Base-by-base conservation (phyloP, 2,113 vertebrate genomes). In the Pterocles orientalis region DNA sequence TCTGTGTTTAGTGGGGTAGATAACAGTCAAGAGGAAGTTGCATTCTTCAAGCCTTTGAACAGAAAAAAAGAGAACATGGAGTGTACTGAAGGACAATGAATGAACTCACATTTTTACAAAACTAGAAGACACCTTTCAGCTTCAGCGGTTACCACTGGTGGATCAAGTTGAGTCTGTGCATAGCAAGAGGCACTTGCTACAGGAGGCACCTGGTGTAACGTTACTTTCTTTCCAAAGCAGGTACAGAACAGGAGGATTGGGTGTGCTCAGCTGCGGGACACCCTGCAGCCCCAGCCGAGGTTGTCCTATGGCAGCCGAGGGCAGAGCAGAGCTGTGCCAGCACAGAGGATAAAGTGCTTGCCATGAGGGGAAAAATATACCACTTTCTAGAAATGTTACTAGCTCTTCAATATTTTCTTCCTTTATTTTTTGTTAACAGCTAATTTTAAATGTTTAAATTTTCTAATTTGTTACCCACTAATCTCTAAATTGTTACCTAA, bases 121-220 rank as follows among this genome's bases (percentile, higher is more conserved):
- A 34, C 25, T 53, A 12, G 66, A 83, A 72, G 65, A 9, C 43
- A n/a, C 26, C 65, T 60, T 89, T 88, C 54, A 45, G 26, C 54
- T 71, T 82, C 33, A 53, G 54, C 41, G 50, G 25, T 39, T 93
- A 29, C 68, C 45, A 65, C 47, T 0, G 1, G 33, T 0, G 0
- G 57, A 41, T 72, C 60, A 58, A 28, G 47, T 36, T 23, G 23
- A 70, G 28, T 23, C 43, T 62, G 43, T 60, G 17, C 39, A 43
- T 34, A 18, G 8, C 34, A 14, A 75, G 19, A 86, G 50, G 25
- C 23, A n/a, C 51, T 47, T 39, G 31, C 36, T 54, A 18, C 31
- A 65, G 58, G 36, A 65, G 57, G 39, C 17, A 36, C 24, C 34
- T 50, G 62, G 23, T 43, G 28, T 34, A 64, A 58, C 0, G 0